Base-by-base conservation (phyloP, 2,113 vertebrate genomes). In the Ascaphus truei region DNA sequence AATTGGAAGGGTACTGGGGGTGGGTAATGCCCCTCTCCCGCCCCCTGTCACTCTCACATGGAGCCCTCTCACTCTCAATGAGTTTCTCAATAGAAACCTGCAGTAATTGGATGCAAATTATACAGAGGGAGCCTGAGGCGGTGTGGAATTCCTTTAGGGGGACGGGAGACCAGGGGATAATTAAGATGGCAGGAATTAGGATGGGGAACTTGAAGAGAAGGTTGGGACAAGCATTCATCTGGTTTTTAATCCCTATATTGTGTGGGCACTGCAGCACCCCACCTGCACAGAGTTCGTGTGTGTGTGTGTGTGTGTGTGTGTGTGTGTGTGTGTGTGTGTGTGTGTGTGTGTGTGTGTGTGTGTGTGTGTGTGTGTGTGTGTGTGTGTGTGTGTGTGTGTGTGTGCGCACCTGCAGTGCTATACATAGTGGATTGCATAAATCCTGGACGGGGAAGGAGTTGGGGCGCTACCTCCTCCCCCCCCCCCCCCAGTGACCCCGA, bases 91-190 rank as follows among this genome's bases (percentile, higher is more conserved):
- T 71, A 71, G 67, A 61, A 71, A 71, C 36, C 67, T 71, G 47
- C 67, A 71, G 67, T 71, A 71, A 71, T 71, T 71, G 67, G 67
- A 71, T 71, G 67, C 67, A 71, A 71, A 71, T 71, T 71, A 71
- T 71, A 71, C 56, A 41, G 67, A 71, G 43, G 57, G 56, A 58
- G 57, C 57, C 34, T 13, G 56, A 60, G 57, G 57, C 67, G 51
- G 67, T 57, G 23, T 71, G 67, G 47, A 71, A 71, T 71, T 71
- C 67, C 67, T 61, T 52, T 60, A 34, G 57, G 57, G 66, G 65
- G 56, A 68, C 53, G 51, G 67, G 67, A 59, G 67, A 45, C 57
- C 25, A 71, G 67, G 67, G 45, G 60, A 71, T 71, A 61, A 71
- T 71, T 71, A 71, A 71, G 67, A 71, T 61, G 67, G 57, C 67